Conservation (phyloP, 1,140 invertebrate species). For the Vanessa atalanta region DNA sequence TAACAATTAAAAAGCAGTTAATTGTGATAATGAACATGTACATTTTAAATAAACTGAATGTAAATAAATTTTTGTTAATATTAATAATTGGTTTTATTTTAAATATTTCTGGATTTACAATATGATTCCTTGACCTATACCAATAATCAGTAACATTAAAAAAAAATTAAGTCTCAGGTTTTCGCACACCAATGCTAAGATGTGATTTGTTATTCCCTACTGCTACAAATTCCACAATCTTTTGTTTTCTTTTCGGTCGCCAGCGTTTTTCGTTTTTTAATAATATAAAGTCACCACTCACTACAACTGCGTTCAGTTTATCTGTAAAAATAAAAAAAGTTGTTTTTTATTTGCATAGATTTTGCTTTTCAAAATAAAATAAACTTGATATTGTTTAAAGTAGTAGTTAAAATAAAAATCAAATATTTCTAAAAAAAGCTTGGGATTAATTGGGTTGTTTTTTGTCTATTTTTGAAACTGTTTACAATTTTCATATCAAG, state of each 20-base stretch:
- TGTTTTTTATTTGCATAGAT: not conserved
- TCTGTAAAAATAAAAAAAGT: constrained; percentile 47
- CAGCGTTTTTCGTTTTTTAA: constrained; percentile 66
- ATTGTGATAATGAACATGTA: constrained; percentile 40
- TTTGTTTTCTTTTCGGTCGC: constrained; percentile 70
- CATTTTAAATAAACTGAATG: constrained; percentile 35
- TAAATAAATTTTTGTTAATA: constrained; percentile 40
- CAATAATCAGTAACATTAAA: no score
- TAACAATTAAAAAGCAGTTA: constrained; percentile 32
- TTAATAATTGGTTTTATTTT: constrained; percentile 12
- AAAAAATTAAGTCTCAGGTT: not conserved
- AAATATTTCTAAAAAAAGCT: no score
- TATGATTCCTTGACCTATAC: no score
- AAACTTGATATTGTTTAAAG: no score
- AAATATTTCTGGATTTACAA: not conserved
- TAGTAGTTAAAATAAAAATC: no score
- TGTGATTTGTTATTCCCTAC: constrained; percentile 36
- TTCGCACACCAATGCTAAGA: not conserved
- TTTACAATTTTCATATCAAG: no score
- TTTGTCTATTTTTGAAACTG: no score
- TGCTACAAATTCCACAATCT: constrained; percentile 66
- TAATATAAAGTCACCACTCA: constrained; percentile 58
- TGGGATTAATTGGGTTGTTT: no score
- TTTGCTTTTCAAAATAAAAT: no score
- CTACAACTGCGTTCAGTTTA: constrained; percentile 52